Base-by-base conservation (phyloP, 1,140 invertebrate species). In the Parasteatoda tepidariorum region DNA sequence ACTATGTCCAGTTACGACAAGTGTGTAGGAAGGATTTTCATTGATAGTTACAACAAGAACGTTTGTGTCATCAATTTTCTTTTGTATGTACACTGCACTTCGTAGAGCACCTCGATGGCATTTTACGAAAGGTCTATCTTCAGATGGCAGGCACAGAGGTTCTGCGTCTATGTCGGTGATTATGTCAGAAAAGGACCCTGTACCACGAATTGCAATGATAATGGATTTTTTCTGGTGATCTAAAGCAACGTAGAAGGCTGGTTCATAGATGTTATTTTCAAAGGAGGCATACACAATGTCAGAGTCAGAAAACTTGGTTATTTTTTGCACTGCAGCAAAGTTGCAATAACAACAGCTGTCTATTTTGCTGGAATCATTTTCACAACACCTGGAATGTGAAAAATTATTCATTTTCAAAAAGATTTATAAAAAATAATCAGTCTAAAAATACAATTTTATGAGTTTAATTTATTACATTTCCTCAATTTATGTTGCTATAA, bases 281-380 rank as follows among this genome's bases (percentile, higher is more conserved):
- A 97, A 97, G 3, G 94, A 96, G 11, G 94, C 94, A 88, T 94
- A 96, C 13, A 96, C 89, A 85, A 97, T 93, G 88, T 97, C 94
- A 83, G 94, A 92, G 28, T 94, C 92, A 0, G 92, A 88, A 9
- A 95, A 86, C 85, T 92, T 92, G 2, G 94, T 94, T 78, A 95
- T 91, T 84, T 93, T 92, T 88, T 93, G 93, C 22, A 97, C 92
- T 34, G 95, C 95, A 26, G 95, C 94, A 41, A 95, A 92, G 90
- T 96, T 93, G 89, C 96, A 97, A 84, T 95, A 89, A 87, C 95
- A 97, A 88, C 95, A 96, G 89, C 97, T 97, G 89, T 97, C 96
- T 74, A 94, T 93, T 15, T 92, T 90, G 7, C 96, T 92, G 84
- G 92, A 90, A n/a, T 92, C 92, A 57, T 92, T 92, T 87, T 94